Evolutionary conservation across 2,888 invertebrate genomes (phyloP), one percentile per base, ranked within the genome.

Genomic region (Mythimna vitellina): DNA sequence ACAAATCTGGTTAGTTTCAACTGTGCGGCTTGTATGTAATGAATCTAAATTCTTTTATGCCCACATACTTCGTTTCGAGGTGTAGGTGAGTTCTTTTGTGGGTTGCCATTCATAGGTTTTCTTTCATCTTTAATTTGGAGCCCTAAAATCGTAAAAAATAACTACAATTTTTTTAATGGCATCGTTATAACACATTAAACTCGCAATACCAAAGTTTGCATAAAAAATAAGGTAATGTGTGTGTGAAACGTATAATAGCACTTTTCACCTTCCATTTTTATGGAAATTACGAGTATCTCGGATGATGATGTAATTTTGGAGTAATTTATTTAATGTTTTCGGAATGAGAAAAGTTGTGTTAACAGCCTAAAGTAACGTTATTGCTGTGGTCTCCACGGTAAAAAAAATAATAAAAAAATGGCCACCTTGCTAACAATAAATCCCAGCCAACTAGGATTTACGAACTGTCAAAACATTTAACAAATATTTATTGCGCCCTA

Each of bases 1-100:
- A 90, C 89, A 87, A 87, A 91, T 92, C 93, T 94, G 94, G 91
- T 90, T 92, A 90, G 86, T 90, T 87, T 94, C 94, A 93, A 89
- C 88, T 85, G 84, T 85, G 83, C 80, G 88, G 85, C 90, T 81
- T 89, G 91, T 92, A 89, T 89, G 90, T 89, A 92, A 90, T 92
- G 88, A 92, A 91, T 89, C 88, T 87, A 89, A 89, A 92, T 91
- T 89, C 87, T 90, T 90, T 86, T 85, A 83, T 86, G 80, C 78
- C 70, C 81, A 77, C 77, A 80, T 73, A 73, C 75, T 72, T 71
- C 22, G 53, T 10, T 65, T 38, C 72, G 83, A 86, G 81, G 72
- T 69, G 73, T 77, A 78, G 84, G 81, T 81, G 73, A 76, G 65
- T 56, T 65, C 64, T 85, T 86, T 86, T 86, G 77, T 88, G 69